Evolutionary conservation across 1,140 invertebrate genomes (phyloP), one percentile per base, ranked within the genome.

Genomic region (Drosophila eugracilis): DNA sequence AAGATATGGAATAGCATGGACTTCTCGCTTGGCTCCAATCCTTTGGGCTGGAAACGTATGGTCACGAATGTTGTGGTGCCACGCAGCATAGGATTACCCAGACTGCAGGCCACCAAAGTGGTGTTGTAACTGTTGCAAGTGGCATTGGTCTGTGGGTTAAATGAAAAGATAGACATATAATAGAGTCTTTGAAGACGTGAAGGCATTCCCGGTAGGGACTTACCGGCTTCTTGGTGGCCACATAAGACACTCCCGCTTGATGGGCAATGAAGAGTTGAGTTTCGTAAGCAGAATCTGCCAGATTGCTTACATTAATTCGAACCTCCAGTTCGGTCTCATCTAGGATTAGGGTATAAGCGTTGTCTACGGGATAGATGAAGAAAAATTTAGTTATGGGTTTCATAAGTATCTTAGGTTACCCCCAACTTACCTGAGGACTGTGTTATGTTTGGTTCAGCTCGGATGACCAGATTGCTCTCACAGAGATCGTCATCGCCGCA

Each of bases 401-500:
- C 2, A 17, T 9, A 1, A 2, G 2, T 9, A 3, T 1, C 1
- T 9, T 6, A 10, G 6, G 36, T 17, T 4, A 1, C n/a, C n/a
- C n/a, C n/a, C n/a, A 15, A 4, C 79, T 83, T 74, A 92, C 93
- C 88, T 74, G 92, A 66, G 0, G 75, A 58, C 7, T 36, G 22
- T 0, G 81, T 93, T 28, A 97, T 92, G 78, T 94, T 92, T 1
- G 97, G 91, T 53, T 92, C 92, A 7, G 95, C 94, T n/a, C 93
- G 90, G 0, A 98, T 91, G 54, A 94, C 92, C n/a, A 99, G 91
- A 85, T 98, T 94, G 91, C 97, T 98, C 77, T 97, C 94, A 91
- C 98, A 99, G 19, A 97, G 93, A 79, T 98, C 97, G 89, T 99
- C 97, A 0, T 94, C 92, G 5, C 97, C 98, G 90, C 98, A 99